Evolutionary conservation across 2,888 invertebrate genomes (phyloP), one percentile per base, ranked within the genome.

Genomic region (Diogma glabrata): DNA sequence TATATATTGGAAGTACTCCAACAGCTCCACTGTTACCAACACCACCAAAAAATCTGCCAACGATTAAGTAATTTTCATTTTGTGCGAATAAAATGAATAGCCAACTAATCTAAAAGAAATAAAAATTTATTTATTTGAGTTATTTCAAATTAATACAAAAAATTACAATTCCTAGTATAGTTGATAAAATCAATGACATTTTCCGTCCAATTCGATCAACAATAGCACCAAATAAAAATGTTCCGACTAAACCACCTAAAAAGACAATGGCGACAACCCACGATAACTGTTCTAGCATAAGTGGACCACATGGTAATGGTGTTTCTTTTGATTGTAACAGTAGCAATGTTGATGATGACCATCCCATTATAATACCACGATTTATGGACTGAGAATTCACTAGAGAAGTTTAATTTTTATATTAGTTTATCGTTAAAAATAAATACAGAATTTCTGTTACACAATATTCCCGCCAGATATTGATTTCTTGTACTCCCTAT

Each of bases 1-100:
- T 58, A 38, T 66, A 69, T 17, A 64, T 57, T 3, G 69, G 67
- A 3, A 67, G 58, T 12, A 67, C 53, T 0, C 61, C 56, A 48
- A 66, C 67, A 45, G 53, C 49, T 3, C 61, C 67, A 3, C 67
- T 67, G 1, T 65, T 65, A 1, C 60, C 59, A 1, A 61, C 20
- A 12, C 69, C 67, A 3, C 61, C 63, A 1, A 67, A 24, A 49
- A 67, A 62, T 30, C 67, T 54, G 0, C 63, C 60, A 0, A 58
- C 49, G 12, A 58, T 57, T 38, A 69, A 52, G 20, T 65, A 63
- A 2, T 58, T 55, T 2, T 61, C 60, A 53, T 52, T 64, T 2
- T 57, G 57, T 0, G 67, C 67, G 23, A 56, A 60, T 0, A 63
- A 61, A 49, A 68, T 64, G 0, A 64, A 56, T 3, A 60, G n/a